Evolutionary conservation across 2,888 invertebrate genomes (phyloP).

Genomic region (Drosophila macrospina): DNA sequence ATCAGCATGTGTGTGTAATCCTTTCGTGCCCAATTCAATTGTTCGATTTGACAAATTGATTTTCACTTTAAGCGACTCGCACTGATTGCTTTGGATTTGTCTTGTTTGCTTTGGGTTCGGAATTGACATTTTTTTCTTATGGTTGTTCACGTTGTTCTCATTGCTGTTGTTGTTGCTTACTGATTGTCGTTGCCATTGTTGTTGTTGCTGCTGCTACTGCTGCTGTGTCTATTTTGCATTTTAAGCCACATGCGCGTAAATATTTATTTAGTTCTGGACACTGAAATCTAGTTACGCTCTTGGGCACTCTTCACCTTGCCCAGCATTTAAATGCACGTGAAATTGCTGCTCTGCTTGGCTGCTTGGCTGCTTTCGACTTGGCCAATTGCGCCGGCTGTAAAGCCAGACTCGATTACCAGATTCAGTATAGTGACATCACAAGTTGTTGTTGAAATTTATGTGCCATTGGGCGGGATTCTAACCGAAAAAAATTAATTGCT

Average conservation of each 20-base stretch:
- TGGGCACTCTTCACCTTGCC: conserved; percentile 14
- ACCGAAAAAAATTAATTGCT: conserved; percentile 76
- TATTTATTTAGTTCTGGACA: conserved; percentile 77
- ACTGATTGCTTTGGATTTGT: conserved; percentile 69
- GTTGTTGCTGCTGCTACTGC: conserved; percentile 4
- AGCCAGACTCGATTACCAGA: conserved; percentile 49
- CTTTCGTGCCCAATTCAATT: conserved; percentile 76
- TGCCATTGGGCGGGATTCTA: conserved; percentile 62
- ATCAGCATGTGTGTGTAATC: conserved; percentile 55
- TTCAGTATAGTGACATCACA: conserved; percentile 33
- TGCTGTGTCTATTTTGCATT: conserved; percentile 59
- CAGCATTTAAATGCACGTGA: conserved; percentile 72
- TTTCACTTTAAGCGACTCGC: conserved; percentile 69
- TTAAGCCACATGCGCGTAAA: conserved; percentile 73
- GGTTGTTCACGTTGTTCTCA: conserved; percentile 10
- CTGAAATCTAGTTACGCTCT: conserved; percentile 44
- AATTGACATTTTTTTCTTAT: conserved; percentile 60
- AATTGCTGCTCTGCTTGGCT: conserved; percentile 64
- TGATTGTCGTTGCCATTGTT: conserved; percentile 3
- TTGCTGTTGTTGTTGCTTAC: conserved; percentile 16
- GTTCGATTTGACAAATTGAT: conserved; percentile 79
- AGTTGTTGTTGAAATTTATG: conserved; percentile 74
- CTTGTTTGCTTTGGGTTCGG: conserved; percentile 70
- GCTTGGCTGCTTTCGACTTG: conserved; percentile 42
- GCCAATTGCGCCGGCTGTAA: conserved; percentile 28